Percentiles rank a stretch among this genome's conserved stretches.
phyloP scores from a whole-genome alignment of 1,140 invertebrate genomes.

The Hylyphantes graminicola region DNA sequence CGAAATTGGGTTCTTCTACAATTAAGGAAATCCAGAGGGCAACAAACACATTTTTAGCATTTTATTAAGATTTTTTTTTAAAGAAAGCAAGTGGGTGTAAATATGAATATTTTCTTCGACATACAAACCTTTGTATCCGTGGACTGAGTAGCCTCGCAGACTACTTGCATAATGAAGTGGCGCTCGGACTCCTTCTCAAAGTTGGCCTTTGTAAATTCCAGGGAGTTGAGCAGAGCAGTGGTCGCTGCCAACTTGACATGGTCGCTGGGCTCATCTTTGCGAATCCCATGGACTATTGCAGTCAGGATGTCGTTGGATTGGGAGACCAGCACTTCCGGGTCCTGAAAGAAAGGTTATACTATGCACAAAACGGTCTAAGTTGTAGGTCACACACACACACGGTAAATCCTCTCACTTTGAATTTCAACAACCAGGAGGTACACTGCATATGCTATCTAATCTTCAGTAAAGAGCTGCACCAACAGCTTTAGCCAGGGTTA shows the following conservation, averaged over 20 bases:
- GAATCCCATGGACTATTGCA: constrained; percentile 98
- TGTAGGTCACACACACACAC: too few relatives aligned
- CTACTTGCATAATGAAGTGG: constrained; percentile 98
- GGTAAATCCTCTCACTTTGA: too few relatives aligned
- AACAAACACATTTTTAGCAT: too few relatives aligned
- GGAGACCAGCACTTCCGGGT: constrained; percentile 88
- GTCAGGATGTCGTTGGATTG: constrained; percentile 97
- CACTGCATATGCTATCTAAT: too few relatives aligned
- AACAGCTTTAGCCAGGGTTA: too few relatives aligned
- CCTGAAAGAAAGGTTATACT: constrained; percentile 68
- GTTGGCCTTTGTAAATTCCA: constrained; percentile 98
- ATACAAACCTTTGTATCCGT: constrained; percentile 82
- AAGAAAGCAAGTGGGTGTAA: background rate
- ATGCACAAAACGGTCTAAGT: background rate
- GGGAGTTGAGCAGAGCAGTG: constrained; percentile 95
- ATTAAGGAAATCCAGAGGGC: too few relatives aligned
- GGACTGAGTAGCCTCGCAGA: constrained; percentile 83
- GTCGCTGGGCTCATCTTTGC: constrained; percentile 82
- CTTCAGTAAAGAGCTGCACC: too few relatives aligned
- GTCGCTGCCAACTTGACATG: constrained; percentile 94
- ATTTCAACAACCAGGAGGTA: too few relatives aligned
- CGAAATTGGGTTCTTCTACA: too few relatives aligned
- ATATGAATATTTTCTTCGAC: background rate
- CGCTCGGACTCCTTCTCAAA: constrained; percentile 97
- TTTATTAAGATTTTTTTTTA: too few relatives aligned